Conservation (phyloP, 2,797 vertebrate species). For the Propithecus perrieri region DNA sequence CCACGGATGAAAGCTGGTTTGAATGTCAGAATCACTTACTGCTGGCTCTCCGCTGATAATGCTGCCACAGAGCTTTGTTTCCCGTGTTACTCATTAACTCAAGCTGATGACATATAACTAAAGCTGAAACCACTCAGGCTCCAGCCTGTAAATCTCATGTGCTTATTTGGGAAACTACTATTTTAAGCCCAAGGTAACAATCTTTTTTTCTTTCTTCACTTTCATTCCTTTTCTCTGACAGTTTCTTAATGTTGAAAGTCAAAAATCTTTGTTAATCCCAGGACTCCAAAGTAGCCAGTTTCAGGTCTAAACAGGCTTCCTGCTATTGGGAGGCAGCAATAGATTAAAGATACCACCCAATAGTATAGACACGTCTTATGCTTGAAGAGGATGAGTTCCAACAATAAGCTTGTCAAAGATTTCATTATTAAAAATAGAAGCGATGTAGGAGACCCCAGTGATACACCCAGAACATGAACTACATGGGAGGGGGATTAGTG, state of each 20-base stretch:
- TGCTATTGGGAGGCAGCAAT: not conserved
- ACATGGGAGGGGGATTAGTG: not conserved
- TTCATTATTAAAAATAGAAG: not conserved
- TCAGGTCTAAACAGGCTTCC: not conserved
- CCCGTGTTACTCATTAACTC: not conserved
- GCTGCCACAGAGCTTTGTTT: not conserved
- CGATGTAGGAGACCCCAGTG: not conserved
- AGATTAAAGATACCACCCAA: not conserved
- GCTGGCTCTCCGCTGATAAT: not conserved
- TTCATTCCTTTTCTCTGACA: slow-evolving; percentile 16
- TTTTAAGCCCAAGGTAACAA: slow-evolving; percentile 28
- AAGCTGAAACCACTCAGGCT: not conserved
- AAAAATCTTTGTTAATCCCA: slow-evolving; percentile 31
- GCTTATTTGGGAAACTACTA: slow-evolving; percentile 48
- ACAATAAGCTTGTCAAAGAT: slow-evolving; percentile 4
- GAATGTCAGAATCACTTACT: not conserved
- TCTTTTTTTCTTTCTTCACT: not conserved
- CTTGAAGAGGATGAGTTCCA: slow-evolving; percentile 20
- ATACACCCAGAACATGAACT: not conserved
- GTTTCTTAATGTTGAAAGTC: not conserved
- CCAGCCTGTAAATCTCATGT: not conserved
- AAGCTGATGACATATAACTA: not conserved
- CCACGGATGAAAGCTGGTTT: not conserved
- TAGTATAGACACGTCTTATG: not conserved
- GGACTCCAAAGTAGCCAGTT: not conserved